Conservation (phyloP, 2,113 vertebrate species). For the Xenotilapia caudafasciata region DNA sequence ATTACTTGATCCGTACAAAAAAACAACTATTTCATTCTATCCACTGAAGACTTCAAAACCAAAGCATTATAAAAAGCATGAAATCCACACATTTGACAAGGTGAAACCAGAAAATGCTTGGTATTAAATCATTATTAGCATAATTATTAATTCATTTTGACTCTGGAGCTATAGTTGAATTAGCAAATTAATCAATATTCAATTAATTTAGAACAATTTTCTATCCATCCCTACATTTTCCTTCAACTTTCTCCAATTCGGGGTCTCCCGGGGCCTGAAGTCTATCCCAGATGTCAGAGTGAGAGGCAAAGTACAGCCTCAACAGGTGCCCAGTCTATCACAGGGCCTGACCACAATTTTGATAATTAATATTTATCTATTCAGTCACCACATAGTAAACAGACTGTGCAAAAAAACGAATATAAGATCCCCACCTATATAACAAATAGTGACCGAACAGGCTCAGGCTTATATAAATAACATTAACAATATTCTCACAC, state of each 20-base stretch:
- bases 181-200: neutral
- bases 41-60: neutral
- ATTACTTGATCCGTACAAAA: neutral
- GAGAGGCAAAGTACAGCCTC: neutral
- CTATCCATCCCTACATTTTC: neutral
- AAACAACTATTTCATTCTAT: neutral
- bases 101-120: neutral
- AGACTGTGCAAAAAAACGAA: neutral
- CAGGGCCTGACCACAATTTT: neutral
- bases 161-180: neutral
- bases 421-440: neutral
- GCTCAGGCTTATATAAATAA: neutral
- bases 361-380: neutral
- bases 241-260: neutral
- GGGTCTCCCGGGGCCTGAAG: neutral
- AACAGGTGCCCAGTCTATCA: neutral
- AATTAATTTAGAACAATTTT: neutral
- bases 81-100: neutral
- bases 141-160: neutral
- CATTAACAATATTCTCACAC: neutral
- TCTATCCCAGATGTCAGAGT: neutral
- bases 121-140: neutral
- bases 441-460: neutral
- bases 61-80: neutral
- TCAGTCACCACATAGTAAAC: neutral